Conservation (phyloP, 1,140 invertebrate genomes). For the Acromyrmex charruanus region DNA sequence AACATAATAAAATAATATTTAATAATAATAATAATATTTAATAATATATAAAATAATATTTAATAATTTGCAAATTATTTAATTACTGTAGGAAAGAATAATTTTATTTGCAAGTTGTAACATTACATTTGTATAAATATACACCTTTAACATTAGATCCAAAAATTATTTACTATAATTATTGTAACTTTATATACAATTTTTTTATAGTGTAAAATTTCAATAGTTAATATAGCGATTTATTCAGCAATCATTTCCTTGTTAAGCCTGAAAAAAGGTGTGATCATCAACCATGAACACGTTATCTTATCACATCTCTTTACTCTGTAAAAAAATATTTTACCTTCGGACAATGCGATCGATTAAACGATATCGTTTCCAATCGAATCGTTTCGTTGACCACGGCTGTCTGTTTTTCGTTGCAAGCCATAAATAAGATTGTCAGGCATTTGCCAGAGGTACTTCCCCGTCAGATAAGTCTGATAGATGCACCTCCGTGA, state of each 20-base stretch:
- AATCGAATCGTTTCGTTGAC: slow-evolving; percentile 71
- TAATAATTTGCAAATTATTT: too few relatives aligned
- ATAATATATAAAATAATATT: too few relatives aligned
- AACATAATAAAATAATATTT: too few relatives aligned
- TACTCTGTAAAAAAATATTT: slow-evolving; percentile 9
- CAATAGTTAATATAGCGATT: background rate
- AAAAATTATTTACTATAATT: too few relatives aligned
- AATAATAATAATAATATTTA: too few relatives aligned
- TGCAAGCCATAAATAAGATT: slow-evolving; percentile 63
- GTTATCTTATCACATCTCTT: slow-evolving; percentile 16
- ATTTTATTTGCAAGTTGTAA: too few relatives aligned
- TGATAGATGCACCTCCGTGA: slow-evolving; percentile 72
- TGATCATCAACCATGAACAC: background rate
- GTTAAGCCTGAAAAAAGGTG: background rate
- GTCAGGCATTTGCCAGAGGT: slow-evolving; percentile 13
- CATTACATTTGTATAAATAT: too few relatives aligned
- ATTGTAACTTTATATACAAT: too few relatives aligned
- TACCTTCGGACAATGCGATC: slow-evolving; percentile 50
- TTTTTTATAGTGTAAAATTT: background rate
- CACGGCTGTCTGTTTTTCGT: slow-evolving; percentile 56
- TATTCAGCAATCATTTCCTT: background rate
- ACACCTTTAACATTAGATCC: too few relatives aligned
- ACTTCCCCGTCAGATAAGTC: slow-evolving; percentile 68
- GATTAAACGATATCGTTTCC: slow-evolving; percentile 64
- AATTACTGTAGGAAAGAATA: too few relatives aligned